Evolutionary conservation across 2,888 invertebrate genomes (phyloP).

Genomic region (Drosophila limbata): DNA sequence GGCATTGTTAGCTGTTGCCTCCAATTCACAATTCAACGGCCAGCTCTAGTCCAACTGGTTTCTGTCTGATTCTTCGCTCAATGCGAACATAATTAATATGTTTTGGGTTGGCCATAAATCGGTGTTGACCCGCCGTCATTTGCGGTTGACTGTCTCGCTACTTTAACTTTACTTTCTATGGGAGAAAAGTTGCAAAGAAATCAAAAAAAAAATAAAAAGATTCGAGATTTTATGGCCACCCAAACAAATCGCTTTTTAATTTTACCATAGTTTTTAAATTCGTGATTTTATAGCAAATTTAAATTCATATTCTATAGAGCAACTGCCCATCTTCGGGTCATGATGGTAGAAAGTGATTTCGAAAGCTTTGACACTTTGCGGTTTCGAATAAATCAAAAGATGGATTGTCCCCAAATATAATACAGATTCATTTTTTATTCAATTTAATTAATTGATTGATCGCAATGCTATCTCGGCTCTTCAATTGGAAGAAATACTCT

Average conservation of each 20-base stretch:
- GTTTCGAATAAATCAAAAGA: constrained; percentile 6
- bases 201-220: neutral
- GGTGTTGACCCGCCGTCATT: constrained; percentile 44
- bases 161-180: constrained; percentile 58
- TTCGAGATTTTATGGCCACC: constrained; percentile 9
- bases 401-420: neutral
- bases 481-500: neutral
- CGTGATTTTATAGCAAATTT: neutral
- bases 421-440: constrained; percentile 1
- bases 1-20: constrained; percentile 13
- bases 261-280: constrained; percentile 8
- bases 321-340: constrained; percentile 1
- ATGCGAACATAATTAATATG: constrained; percentile 56
- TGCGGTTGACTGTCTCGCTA: constrained; percentile 19
- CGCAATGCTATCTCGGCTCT: neutral
- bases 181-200: constrained; percentile 43
- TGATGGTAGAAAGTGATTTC: constrained; percentile 41
- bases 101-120: constrained; percentile 50
- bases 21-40: constrained; percentile 2
- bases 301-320: constrained; percentile 37
- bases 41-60: constrained; percentile 51
- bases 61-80: constrained; percentile 22
- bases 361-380: constrained; percentile 32
- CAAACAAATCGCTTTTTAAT: constrained; percentile 52
- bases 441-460: constrained; percentile 3